Percentiles rank a stretch among this genome's conserved stretches.
These are phyloP conservation scores for Perdita meconis DNA, from an alignment of 2,888 invertebrate genomes.

Conservation along the genomic window DNA sequence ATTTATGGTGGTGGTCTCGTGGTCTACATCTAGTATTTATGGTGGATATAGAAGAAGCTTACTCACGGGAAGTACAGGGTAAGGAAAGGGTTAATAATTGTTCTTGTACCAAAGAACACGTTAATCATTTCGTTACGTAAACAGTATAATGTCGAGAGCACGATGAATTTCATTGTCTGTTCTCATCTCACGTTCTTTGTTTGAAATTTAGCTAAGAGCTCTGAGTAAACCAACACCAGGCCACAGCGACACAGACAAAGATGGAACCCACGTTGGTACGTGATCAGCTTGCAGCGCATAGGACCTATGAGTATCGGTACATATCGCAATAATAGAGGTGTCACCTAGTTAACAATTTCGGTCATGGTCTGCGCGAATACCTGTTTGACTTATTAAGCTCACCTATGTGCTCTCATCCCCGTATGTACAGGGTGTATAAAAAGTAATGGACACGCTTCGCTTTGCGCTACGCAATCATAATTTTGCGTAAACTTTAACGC, in stretches of 20 bases:
- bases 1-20: too few species aligned
- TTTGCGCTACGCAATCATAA: too few species aligned
- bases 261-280: neutral
- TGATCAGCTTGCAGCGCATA: conserved; percentile 1
- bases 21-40: too few species aligned
- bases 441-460: too few species aligned
- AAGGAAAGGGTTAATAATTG: too few species aligned
- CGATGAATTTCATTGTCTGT: neutral
- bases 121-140: neutral
- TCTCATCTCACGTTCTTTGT: neutral
- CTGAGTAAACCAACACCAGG: neutral
- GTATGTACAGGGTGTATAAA: too few species aligned
- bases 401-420: neutral
- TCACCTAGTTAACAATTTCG: neutral
- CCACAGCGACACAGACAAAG: neutral
- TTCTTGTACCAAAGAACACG: too few species aligned
- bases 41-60: too few species aligned
- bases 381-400: neutral
- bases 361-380: neutral
- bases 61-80: too few species aligned
- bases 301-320: neutral
- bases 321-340: conserved; percentile 3
- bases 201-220: conserved; percentile 4
- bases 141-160: neutral
- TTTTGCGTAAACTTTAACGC: too few species aligned